These are phyloP conservation scores for Onychomys arenicola DNA, from an alignment of 2,797 vertebrate genomes.

Conservation along the genomic window DNA sequence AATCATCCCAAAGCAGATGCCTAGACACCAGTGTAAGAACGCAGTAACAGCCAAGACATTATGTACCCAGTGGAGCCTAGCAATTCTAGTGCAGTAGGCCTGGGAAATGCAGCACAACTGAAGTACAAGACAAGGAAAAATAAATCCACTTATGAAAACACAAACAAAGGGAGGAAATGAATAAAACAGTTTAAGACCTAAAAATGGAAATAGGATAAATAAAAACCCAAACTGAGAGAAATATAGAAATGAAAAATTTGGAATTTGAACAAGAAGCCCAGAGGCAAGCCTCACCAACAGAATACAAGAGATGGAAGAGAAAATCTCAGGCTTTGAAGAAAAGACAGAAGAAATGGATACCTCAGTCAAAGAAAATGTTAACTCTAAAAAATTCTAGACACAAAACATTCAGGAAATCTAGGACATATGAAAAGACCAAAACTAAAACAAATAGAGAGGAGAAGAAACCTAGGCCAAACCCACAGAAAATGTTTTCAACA, in stretches of 20 bases:
- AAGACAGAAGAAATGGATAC: neutral
- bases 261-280: neutral
- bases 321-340: neutral
- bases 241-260: neutral
- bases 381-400: neutral
- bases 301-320: neutral
- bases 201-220: neutral
- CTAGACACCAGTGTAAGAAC: neutral
- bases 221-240: neutral
- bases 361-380: neutral
- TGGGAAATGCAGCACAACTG: neutral
- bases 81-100: neutral
- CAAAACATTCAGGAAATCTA: neutral
- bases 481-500: neutral
- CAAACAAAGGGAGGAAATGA: too few species aligned
- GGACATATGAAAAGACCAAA: neutral
- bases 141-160: too few species aligned
- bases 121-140: neutral
- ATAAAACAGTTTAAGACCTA: neutral
- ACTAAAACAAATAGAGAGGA: neutral
- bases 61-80: neutral
- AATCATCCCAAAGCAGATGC: neutral
- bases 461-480: neutral
- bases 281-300: neutral
- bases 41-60: neutral